Evolutionary conservation across 2,888 invertebrate species (phyloP), one percentile per base, ranked within the genome.

Genomic region (Acanthosoma haemorrhoidale): DNA sequence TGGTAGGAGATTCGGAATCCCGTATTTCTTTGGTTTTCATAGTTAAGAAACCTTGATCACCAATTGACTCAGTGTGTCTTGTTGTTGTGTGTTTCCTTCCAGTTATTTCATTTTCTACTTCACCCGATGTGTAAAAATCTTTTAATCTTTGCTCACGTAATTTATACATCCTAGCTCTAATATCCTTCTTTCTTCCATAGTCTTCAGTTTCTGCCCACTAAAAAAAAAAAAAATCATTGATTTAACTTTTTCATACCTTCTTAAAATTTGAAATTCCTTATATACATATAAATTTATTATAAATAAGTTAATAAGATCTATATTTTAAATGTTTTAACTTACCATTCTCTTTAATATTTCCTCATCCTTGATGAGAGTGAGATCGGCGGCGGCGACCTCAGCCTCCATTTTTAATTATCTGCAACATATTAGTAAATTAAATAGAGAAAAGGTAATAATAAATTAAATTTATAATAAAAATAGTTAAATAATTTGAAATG

Each of bases 121-220:
- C 84, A 66, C 81, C 82, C 64, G 80, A 80, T 67, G 84, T 85
- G 82, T 91, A 91, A 75, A 90, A 87, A 80, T 88, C 87, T 78
- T 87, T 86, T 77, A 92, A 83, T 72, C 91, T 85, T 78, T 88
- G 87, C 80, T 94, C 93, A 58, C 92, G 86, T 79, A 94, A 83
- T 76, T 88, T 88, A 80, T 90, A 92, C 88, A 92, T 90, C 81
- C 92, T 88, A 58, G 90, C 85, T 72, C 94, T 87, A 77, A 94
- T 93, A 81, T 92, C 90, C 80, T 92, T 92, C 81, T 92, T 91
- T 74, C 87, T 87, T 68, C 89, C 89, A 80, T 90, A 91, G 81
- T 94, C 92, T 78, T 92, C 91, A 59, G 92, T 89, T 79, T 90
- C 88, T 81, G 90, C 88, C 91, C 91, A 92, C 90, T 91, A 82